These are phyloP conservation scores for Rhea pennata DNA, from an alignment of 2,113 vertebrate species.

Conservation along the genomic window DNA sequence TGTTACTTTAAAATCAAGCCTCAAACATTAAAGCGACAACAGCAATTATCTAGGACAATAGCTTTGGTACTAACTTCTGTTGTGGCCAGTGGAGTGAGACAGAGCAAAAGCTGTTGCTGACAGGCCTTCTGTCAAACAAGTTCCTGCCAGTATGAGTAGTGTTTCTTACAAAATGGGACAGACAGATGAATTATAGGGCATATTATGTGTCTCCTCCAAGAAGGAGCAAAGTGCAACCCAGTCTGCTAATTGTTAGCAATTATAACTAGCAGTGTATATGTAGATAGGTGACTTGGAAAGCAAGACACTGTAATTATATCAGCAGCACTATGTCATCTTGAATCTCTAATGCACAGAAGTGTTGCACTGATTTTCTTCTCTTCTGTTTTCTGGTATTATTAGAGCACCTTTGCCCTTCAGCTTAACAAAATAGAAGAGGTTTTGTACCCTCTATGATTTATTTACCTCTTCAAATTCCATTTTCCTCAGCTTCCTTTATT, in stretches of 20 bases:
- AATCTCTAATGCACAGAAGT: neutral
- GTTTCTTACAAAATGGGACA: neutral
- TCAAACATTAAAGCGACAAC: neutral
- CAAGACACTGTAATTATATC: neutral
- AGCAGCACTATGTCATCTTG: neutral
- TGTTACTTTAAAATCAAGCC: neutral
- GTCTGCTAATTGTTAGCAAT: neutral
- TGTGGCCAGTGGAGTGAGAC: slow-evolving; percentile 30
- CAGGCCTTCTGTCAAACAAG: slow-evolving; percentile 39
- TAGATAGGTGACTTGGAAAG: neutral
- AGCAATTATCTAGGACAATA: neutral
- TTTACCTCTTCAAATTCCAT: neutral
- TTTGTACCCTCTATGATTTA: neutral
- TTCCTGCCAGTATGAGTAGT: neutral
- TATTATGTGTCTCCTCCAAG: neutral
- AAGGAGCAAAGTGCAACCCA: neutral
- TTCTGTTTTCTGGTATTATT: neutral
- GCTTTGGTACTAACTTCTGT: neutral
- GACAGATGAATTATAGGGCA: slow-evolving; percentile 16
- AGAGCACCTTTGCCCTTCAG: neutral
- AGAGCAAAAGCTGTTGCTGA: slow-evolving; percentile 38
- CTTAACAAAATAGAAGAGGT: neutral
- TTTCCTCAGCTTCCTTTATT: neutral
- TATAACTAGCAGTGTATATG: neutral
- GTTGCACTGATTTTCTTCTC: neutral